phyloP scores from a whole-genome alignment of 2,113 vertebrate genomes.

The Colossoma macropomum region DNA sequence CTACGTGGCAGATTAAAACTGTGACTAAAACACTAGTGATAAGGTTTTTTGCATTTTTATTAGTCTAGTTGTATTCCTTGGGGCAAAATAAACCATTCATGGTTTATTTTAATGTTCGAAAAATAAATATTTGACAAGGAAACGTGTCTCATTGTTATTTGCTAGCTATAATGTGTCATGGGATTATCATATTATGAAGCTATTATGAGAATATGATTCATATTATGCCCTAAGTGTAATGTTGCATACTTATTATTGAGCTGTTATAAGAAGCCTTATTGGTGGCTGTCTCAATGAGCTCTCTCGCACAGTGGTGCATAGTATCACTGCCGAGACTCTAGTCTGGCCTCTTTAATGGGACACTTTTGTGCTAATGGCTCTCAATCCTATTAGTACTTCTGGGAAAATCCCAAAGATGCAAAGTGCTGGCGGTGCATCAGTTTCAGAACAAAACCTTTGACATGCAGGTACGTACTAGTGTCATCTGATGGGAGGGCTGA shows the following conservation, averaged over 20 bases:
- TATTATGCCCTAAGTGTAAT: conserved; percentile 3
- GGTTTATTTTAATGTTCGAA: neutral
- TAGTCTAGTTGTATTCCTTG: neutral
- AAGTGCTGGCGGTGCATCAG: neutral
- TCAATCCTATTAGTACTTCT: conserved; percentile 67
- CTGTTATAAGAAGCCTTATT: conserved; percentile 2
- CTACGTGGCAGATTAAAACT: neutral
- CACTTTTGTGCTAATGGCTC: conserved; percentile 57
- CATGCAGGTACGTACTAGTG: conserved; percentile 4
- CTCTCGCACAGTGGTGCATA: conserved; percentile 34
- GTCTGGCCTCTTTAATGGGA: conserved; percentile 59
- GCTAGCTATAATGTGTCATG: neutral
- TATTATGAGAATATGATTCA: conserved; percentile 9
- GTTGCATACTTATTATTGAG: neutral
- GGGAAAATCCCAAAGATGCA: conserved; percentile 60
- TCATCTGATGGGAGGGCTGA: conserved; percentile 11
- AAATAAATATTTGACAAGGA: neutral
- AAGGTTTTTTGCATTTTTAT: neutral
- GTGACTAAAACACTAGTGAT: neutral
- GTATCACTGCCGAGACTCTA: conserved; percentile 28
- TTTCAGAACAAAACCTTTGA: conserved; percentile 16
- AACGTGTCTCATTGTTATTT: neutral
- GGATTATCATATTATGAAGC: conserved; percentile 4
- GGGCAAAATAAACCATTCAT: neutral
- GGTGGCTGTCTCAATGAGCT: conserved; percentile 11